Base-by-base conservation (phyloP, 2,797 vertebrate species). In the Cryptoblepharus egeriae region DNA sequence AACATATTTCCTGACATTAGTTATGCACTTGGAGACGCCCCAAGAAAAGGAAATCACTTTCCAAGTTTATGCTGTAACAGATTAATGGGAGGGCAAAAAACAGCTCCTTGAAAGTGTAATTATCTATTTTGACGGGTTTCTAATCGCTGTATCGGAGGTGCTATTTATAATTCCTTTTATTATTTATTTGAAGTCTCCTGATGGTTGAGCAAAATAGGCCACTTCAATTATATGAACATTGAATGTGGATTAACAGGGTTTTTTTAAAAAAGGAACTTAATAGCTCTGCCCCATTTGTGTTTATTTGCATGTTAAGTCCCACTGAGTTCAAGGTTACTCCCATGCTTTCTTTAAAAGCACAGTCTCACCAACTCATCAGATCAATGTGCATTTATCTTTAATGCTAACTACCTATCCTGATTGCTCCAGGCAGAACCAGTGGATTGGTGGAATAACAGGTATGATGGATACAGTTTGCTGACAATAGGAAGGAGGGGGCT, bases 151-250 rank as follows among this genome's bases (percentile, higher is more conserved):
- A 83, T 86, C 88, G 87, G 76, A 73, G 78, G 79, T 84, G 83
- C 83, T 88, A 75, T 87, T 91, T 90, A 42, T 90, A 88, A 90
- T 86, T 90, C 81, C 83, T 89, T 91, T 90, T 79, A 83, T 85
- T 83, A 91, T 91, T 91, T 90, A 57, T 81, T 57, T 81, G 72
- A 83, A 85, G 71, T 82, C 77, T 89, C 75, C 87, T 80, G 80
- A 60, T 12, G 73, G 85, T 15, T 91, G 91, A 87, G 69, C 69
- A 87, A 90, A 91, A 87, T 87, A 83, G 85, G 67, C 32, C n/a
- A 20, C 12, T 90, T 91, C 87, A 20, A 77, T 89, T 89, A 88
- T 82, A 28, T 64, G n/a, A 32, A 26, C 26, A 28, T 37, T 61
- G 42, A n/a, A 6, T n/a, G 52, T 79, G 28, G 26, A 60, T 20